Conservation (phyloP, 2,113 vertebrate genomes). For the Megaptera novaeangliae region DNA sequence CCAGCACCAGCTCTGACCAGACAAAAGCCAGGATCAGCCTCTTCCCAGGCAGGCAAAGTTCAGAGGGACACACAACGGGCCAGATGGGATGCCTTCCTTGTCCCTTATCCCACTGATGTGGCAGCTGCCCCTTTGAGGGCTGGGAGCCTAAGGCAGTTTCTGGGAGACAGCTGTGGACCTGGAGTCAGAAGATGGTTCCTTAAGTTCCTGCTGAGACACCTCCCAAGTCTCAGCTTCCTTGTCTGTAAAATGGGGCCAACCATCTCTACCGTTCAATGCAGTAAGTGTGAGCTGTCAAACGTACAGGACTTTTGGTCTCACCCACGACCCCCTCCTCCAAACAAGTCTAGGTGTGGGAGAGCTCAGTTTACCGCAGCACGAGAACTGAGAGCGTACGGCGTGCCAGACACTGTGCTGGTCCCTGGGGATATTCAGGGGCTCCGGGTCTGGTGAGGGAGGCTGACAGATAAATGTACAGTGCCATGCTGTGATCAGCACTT, state of each 20-base stretch:
- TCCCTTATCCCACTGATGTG: background rate
- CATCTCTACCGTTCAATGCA: background rate
- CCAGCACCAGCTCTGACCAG: background rate
- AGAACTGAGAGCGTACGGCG: background rate
- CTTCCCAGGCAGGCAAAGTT: background rate
- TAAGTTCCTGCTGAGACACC: background rate
- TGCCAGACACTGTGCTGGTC: background rate
- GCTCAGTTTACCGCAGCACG: background rate
- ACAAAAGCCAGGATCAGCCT: background rate
- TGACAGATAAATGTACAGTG: background rate
- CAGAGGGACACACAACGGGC: background rate
- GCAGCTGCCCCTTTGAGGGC: background rate
- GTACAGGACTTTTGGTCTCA: background rate
- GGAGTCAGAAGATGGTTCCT: background rate
- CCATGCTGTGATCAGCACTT: background rate
- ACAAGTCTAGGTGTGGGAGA: background rate
- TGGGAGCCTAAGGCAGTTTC: background rate
- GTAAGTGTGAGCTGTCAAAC: background rate
- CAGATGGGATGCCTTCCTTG: background rate
- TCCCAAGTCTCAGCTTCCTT: background rate
- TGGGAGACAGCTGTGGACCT: background rate
- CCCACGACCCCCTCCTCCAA: background rate
- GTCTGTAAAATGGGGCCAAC: background rate
- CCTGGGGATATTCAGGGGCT: background rate
- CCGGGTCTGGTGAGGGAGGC: background rate